Evolutionary conservation across 2,113 vertebrate genomes (phyloP).

Genomic region (Syngnathus floridae): DNA sequence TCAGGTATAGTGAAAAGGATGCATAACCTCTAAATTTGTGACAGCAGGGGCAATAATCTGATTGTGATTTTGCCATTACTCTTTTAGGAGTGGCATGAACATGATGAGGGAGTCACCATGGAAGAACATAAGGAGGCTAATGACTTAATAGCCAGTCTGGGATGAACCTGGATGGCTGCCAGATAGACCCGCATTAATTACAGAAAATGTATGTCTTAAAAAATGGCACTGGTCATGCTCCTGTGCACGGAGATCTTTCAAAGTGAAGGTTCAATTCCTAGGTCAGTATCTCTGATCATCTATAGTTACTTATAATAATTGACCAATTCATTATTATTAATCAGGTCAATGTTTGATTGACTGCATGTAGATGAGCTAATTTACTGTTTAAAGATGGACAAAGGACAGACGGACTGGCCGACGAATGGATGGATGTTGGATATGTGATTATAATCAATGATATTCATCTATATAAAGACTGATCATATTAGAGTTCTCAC

Average conservation of each 20-base stretch:
- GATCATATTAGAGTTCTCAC: too few species aligned
- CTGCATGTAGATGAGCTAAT: background rate
- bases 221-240: background rate
- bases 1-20: background rate
- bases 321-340: background rate
- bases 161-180: constrained; percentile 31
- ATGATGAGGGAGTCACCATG: constrained; percentile 19
- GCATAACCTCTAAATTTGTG: constrained; percentile 23
- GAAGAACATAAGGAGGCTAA: constrained; percentile 39
- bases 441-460: too few species aligned
- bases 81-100: constrained; percentile 19
- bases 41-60: constrained; percentile 20
- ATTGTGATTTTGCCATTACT: constrained; percentile 10
- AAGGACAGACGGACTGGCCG: too few species aligned
- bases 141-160: constrained; percentile 34
- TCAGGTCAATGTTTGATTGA: background rate
- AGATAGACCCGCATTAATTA: constrained; percentile 33
- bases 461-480: too few species aligned
- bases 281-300: background rate
- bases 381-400: background rate
- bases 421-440: too few species aligned
- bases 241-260: background rate
- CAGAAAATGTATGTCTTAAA: constrained; percentile 11
- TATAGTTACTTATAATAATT: background rate
- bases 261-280: background rate